Evolutionary conservation across 2,888 invertebrate genomes (phyloP), one percentile per base, ranked within the genome.

Genomic region (Villa cingulata): DNA sequence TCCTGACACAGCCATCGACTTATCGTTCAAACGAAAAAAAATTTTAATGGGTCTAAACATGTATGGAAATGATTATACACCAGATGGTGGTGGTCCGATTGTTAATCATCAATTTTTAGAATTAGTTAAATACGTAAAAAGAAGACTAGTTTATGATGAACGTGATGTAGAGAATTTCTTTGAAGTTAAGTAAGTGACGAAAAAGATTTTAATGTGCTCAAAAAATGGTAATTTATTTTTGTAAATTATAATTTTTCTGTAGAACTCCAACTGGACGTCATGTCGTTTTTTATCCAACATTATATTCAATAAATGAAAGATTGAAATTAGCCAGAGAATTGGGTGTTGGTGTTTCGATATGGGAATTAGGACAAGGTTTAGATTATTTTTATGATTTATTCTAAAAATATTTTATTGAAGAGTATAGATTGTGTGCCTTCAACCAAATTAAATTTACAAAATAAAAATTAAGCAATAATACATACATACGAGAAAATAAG

Each of bases 311-410:
- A 54, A 75, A 86, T 53, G 75, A 78, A 62, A 74, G 95, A 54
- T 70, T 95, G 16, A 79, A 89, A 49, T 70, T 94, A 42, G 89
- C 90, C 0, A 71, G 74, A 48, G 78, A 86, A 62, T 73, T 89
- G 45, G 85, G 86, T 10, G 83, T 83, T 3, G 92, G 94, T 0
- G 73, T 95, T 40, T 85, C 92, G 0, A 81, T 96, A 58, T 95
- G 95, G 95, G 95, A 96, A 64, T 70, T 94, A n/a, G 95, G 95
- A 0, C 95, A 96, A 70, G 95, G 95, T 19, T 72, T 95, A 17
- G 85, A 91, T 68, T 95, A 89, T 66, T 95, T 95, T 68, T 95
- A 91, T 66, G 94, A 95, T 73, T 72, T 88, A 51, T 73, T 88
- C 54, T 87, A 72, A 76, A 50, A 50, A 40, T 23, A 6, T 23